phyloP scores from a whole-genome alignment of 2,888 invertebrate species.

The Artemia sp. region DNA sequence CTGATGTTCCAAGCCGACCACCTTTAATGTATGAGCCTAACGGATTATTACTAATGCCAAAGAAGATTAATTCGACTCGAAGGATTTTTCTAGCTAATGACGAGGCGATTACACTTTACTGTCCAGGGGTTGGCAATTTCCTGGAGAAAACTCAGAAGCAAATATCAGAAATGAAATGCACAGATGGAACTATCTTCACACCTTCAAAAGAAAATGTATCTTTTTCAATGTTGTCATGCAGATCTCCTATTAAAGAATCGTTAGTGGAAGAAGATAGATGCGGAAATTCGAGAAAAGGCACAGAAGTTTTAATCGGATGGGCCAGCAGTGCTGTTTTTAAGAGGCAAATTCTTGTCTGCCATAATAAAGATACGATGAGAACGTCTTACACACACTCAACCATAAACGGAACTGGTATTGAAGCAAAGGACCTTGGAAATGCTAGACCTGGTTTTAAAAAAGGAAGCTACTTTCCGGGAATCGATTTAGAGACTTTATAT shows the following conservation, averaged over 20 bases:
- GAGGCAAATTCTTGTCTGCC: slow-evolving; percentile 37
- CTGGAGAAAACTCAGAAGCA: slow-evolving; percentile 9
- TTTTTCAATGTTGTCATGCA: slow-evolving; percentile 17
- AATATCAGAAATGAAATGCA: slow-evolving; percentile 16
- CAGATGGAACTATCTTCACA: slow-evolving; percentile 1
- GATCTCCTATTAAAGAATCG: slow-evolving; percentile 11
- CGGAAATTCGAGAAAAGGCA: slow-evolving; percentile 16
- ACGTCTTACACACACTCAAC: slow-evolving; percentile 40
- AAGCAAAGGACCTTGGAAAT: slow-evolving; percentile 35
- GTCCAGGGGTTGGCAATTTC: slow-evolving; percentile 19
- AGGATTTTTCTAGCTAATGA: slow-evolving; percentile 10
- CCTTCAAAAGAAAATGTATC: not conserved
- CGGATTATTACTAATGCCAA: slow-evolving; percentile 16
- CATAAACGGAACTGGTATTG: slow-evolving; percentile 35
- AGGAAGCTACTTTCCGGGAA: slow-evolving; percentile 35
- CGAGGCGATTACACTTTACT: slow-evolving; percentile 19
- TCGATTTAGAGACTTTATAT: slow-evolving; percentile 23
- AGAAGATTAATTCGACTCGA: slow-evolving; percentile 9
- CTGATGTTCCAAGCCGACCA: slow-evolving; percentile 7
- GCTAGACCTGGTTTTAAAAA: slow-evolving; percentile 38
- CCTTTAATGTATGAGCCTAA: slow-evolving; percentile 18
- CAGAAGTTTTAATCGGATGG: slow-evolving; percentile 20
- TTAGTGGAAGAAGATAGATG: slow-evolving; percentile 19
- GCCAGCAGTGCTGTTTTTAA: slow-evolving; percentile 27
- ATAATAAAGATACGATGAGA: slow-evolving; percentile 36